Conservation (phyloP, 2,797 vertebrate genomes). For the Lacerta bilineata region DNA sequence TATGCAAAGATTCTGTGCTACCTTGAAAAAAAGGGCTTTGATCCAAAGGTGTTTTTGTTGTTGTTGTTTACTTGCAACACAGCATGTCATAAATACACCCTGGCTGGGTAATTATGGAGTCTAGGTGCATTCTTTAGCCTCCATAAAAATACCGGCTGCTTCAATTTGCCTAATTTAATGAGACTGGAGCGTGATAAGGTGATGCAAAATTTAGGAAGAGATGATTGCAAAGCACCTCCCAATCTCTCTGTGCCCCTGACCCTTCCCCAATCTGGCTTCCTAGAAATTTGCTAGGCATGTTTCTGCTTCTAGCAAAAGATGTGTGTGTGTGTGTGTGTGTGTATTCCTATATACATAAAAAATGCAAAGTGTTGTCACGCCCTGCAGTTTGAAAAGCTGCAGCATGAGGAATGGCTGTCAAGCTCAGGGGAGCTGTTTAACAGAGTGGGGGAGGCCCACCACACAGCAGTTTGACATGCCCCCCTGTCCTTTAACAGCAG, state of each 20-base stretch:
- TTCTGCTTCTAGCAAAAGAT: background rate
- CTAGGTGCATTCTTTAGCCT: slow-evolving; percentile 69
- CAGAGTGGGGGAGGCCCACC: too few relatives aligned
- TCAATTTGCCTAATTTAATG: slow-evolving; percentile 78
- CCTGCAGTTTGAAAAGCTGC: too few relatives aligned
- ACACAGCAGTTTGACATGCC: too few relatives aligned
- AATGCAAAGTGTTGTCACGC: too few relatives aligned
- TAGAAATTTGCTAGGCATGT: background rate
- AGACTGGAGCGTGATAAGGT: slow-evolving; percentile 70
- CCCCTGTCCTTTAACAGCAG: too few relatives aligned
- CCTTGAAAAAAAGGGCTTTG: slow-evolving; percentile 52
- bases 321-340: background rate
- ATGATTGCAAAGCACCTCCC: slow-evolving; percentile 60
- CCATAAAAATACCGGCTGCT: slow-evolving; percentile 76
- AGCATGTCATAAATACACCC: slow-evolving; percentile 72
- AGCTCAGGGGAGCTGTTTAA: too few relatives aligned
- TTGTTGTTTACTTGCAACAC: slow-evolving; percentile 75
- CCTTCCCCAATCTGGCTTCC: slow-evolving; percentile 29
- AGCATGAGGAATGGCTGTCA: too few relatives aligned
- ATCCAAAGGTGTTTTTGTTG: slow-evolving; percentile 66
- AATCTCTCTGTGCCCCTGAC: slow-evolving; percentile 44
- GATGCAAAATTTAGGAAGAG: slow-evolving; percentile 52
- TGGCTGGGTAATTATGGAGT: slow-evolving; percentile 72
- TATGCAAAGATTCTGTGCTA: slow-evolving; percentile 36
- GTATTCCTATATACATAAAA: background rate